Evolutionary conservation across 2,888 invertebrate genomes (phyloP).

Genomic region (Diaphora mendica): DNA sequence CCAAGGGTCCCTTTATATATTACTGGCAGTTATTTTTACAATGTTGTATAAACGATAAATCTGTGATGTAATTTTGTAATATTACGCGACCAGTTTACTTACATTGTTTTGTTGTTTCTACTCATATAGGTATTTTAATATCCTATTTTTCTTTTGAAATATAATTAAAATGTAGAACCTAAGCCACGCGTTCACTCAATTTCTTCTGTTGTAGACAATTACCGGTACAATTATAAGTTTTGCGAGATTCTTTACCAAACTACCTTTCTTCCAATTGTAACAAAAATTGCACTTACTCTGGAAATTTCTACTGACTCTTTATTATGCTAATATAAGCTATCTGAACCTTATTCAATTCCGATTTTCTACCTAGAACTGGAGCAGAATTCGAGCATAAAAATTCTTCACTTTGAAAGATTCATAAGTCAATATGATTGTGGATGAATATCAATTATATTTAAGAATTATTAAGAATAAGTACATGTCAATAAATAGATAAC

Average conservation of each 20-base stretch:
- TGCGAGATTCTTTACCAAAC: neutral
- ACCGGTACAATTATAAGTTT: neutral
- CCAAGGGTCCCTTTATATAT: slow-evolving; percentile 26
- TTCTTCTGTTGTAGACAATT: too few species aligned
- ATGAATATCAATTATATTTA: neutral
- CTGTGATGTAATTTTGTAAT: slow-evolving; percentile 53
- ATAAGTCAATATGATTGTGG: neutral
- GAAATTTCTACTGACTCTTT: neutral
- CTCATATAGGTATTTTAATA: neutral
- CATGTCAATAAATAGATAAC: neutral
- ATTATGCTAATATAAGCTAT: neutral
- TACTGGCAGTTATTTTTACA: slow-evolving; percentile 49
- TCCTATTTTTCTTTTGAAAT: neutral
- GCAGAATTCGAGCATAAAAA: neutral
- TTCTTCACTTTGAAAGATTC: neutral
- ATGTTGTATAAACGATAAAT: slow-evolving; percentile 47
- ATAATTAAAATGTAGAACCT: neutral
- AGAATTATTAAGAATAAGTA: neutral
- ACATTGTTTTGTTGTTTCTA: neutral
- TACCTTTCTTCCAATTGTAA: neutral
- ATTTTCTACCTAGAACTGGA: neutral
- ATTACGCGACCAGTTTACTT: slow-evolving; percentile 39
- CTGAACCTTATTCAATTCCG: neutral
- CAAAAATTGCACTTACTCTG: neutral
- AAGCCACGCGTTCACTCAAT: too few species aligned